Conservation (phyloP, 2,797 vertebrate species). For the Melanotaenia boesemani region DNA sequence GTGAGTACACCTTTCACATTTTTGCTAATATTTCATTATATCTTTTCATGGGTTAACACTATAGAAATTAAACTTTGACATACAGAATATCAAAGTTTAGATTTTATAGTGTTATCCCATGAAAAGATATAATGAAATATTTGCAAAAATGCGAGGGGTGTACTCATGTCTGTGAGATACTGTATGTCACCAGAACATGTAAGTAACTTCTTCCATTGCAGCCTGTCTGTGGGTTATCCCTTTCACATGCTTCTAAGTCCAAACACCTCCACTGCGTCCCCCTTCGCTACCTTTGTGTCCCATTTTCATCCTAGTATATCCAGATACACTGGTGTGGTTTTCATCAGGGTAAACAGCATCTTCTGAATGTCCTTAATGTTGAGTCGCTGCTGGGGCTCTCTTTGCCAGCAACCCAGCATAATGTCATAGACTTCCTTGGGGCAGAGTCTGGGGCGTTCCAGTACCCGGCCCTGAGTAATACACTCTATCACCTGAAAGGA, state of each 20-base stretch:
- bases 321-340: slow-evolving; percentile 97
- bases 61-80: no score
- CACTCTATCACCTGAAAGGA: slow-evolving; percentile 94
- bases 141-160: no score
- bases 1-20: no score
- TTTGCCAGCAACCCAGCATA: slow-evolving; percentile 99
- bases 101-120: no score
- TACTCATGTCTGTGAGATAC: no score
- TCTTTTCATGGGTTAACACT: no score
- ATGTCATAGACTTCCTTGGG: slow-evolving; percentile 97
- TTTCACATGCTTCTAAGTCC: not conserved
- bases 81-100: no score
- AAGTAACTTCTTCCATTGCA: not conserved
- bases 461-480: slow-evolving; percentile 95
- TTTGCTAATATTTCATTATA: no score
- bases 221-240: not conserved
- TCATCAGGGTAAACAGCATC: slow-evolving; percentile 92
- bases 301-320: slow-evolving; percentile 91
- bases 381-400: slow-evolving; percentile 95
- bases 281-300: not conserved
- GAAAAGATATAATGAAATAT: no score
- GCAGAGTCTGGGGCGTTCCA: slow-evolving; percentile 94
- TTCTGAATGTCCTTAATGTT: slow-evolving; percentile 99
- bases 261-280: not conserved
- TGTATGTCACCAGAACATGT: not conserved